A percentile compares a stretch with the other conserved stretches of the same genome.
Conservation (phyloP, 1,140 invertebrate species). For the Zaprionus davidi region DNA sequence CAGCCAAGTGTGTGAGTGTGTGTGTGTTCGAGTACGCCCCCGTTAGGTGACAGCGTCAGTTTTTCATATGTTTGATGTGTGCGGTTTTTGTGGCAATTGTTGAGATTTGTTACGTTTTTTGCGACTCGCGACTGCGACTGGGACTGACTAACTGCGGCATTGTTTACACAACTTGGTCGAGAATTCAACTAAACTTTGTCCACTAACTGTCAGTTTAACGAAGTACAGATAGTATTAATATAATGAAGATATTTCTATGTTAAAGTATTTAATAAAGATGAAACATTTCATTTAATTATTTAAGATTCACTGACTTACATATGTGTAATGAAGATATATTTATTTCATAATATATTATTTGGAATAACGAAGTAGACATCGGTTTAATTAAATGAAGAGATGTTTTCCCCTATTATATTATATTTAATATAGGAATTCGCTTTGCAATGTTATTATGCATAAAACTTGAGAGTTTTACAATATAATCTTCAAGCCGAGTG, state of each 20-base stretch:
- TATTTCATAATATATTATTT: too few species aligned
- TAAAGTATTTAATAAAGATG: too few species aligned
- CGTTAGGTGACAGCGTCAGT: constrained; percentile 61
- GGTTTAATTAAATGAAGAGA: too few species aligned
- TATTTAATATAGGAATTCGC: too few species aligned
- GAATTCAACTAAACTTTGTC: constrained; percentile 5
- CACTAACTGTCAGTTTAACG: background rate
- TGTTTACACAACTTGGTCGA: constrained; percentile 6
- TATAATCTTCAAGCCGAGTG: background rate
- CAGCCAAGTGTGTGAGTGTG: background rate
- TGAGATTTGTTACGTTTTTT: constrained; percentile 49
- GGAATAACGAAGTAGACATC: too few species aligned
- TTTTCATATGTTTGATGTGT: constrained; percentile 70
- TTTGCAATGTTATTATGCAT: too few species aligned
- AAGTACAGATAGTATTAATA: background rate
- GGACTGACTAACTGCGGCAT: constrained; percentile 6
- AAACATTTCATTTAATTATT: too few species aligned
- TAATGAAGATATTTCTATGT: background rate
- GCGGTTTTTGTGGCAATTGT: constrained; percentile 69
- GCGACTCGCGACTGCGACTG: constrained; percentile 33
- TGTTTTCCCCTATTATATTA: too few species aligned
- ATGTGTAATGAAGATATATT: too few species aligned
- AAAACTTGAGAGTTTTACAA: background rate
- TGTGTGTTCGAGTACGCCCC: background rate
- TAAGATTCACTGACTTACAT: too few species aligned